Percentiles rank a stretch among this genome's conserved stretches.
These are phyloP conservation scores for Homarus americanus DNA, from an alignment of 1,140 invertebrate species.

Conservation along the genomic window DNA sequence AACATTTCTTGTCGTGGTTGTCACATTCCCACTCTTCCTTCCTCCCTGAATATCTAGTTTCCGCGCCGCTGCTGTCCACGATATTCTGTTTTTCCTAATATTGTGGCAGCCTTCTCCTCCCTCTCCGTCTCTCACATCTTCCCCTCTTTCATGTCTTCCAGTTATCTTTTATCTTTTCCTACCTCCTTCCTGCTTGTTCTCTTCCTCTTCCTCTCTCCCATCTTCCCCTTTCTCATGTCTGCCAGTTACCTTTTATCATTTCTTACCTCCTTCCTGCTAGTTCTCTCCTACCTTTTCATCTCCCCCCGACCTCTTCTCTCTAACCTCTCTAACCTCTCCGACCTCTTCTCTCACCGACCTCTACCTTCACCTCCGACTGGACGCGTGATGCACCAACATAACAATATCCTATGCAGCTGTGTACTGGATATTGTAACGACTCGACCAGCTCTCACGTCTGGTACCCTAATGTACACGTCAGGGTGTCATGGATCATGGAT, in stretches of 20 bases:
- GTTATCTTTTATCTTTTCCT: no score
- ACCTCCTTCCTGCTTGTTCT: not conserved
- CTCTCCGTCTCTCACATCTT: no score
- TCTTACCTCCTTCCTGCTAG: not conserved
- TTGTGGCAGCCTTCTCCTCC: not conserved
- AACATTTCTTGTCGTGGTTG: no score
- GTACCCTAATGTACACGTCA: not conserved
- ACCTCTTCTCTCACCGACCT: not conserved
- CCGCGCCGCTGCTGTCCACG: not conserved
- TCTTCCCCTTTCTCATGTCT: not conserved
- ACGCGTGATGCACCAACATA: not conserved
- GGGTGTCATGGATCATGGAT: not conserved
- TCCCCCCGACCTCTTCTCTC: not conserved
- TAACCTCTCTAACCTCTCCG: not conserved
- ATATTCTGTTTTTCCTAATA: not conserved
- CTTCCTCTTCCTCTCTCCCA: not conserved
- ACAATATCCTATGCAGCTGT: not conserved
- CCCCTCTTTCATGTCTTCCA: no score
- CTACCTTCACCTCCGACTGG: not conserved
- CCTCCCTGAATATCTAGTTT: not conserved
- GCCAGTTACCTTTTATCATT: no score
- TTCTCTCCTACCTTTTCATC: not conserved
- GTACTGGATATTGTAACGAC: constrained; percentile 7
- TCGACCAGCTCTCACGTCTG: not conserved
- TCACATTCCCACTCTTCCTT: not conserved